Conservation (phyloP, 2,113 vertebrate species). For the Crotalus horridus region DNA sequence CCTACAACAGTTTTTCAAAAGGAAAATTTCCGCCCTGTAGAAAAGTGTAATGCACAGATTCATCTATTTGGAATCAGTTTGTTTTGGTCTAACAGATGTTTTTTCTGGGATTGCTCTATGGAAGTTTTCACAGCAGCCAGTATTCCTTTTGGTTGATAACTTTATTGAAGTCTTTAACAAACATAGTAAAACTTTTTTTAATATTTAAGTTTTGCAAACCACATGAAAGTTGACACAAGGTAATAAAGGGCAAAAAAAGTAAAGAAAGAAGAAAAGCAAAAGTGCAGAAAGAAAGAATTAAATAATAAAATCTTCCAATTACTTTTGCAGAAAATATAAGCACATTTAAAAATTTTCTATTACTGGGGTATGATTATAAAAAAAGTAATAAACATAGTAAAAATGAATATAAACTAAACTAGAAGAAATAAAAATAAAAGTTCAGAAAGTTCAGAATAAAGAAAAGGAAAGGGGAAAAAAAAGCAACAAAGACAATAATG, state of each 20-base stretch:
- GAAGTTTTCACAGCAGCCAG: background rate
- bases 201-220: background rate
- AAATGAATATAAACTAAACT: background rate
- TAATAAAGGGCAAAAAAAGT: background rate
- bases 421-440: background rate
- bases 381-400: background rate
- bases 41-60: background rate
- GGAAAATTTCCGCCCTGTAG: background rate
- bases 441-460: background rate
- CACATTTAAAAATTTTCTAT: background rate
- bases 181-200: background rate
- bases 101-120: background rate
- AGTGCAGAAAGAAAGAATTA: background rate
- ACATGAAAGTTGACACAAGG: background rate
- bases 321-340: background rate
- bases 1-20: background rate
- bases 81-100: background rate
- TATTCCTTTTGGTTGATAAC: background rate
- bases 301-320: background rate
- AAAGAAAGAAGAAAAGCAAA: background rate
- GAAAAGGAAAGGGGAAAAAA: background rate
- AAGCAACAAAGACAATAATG: background rate
- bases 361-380: background rate
- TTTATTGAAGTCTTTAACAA: background rate
- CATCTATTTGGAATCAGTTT: background rate